phyloP scores from a whole-genome alignment of 2,888 invertebrate species.

The Drosophila paracracens region DNA sequence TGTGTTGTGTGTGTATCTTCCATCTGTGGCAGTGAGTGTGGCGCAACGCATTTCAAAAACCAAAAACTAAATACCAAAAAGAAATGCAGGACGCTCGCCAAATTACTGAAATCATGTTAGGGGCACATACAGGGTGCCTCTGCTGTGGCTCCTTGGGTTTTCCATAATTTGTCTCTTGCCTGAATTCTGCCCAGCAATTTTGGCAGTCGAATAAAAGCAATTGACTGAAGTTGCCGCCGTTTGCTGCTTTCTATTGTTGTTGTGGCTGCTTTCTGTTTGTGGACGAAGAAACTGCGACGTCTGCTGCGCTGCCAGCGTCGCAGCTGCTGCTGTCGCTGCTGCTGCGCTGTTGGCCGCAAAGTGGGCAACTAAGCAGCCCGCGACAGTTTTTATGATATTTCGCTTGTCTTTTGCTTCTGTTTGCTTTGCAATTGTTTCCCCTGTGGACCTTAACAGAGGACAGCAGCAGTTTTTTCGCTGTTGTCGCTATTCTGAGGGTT shows the following conservation, averaged over 20 bases:
- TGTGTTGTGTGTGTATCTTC: constrained; percentile 22
- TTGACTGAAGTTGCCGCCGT: constrained; percentile 43
- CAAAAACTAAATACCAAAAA: constrained; percentile 44
- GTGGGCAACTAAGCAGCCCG: constrained; percentile 42
- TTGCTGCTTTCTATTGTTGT: constrained; percentile 10
- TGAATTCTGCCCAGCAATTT: constrained; percentile 25
- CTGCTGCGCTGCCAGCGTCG: constrained; percentile 38
- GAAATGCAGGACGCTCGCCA: constrained; percentile 31
- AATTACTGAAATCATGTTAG: constrained; percentile 56
- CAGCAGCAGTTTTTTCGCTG: constrained; percentile 2
- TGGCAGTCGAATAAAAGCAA: constrained; percentile 68
- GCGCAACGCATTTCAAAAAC: constrained; percentile 33
- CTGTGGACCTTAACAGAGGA: constrained; percentile 42
- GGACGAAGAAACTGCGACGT: constrained; percentile 28
- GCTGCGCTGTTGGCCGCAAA: constrained; percentile 42
- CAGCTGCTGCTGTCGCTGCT: constrained; percentile 19
- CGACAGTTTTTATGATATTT: constrained; percentile 59
- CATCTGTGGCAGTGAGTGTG: background rate
- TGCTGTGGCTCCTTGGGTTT: constrained; percentile 2
- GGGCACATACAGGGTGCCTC: constrained; percentile 50
- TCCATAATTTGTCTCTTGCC: constrained; percentile 7
- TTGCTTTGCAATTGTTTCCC: constrained; percentile 76
- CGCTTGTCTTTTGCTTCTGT: constrained; percentile 38
- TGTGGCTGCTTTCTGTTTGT: constrained; percentile 4
- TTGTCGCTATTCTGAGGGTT: constrained; percentile 40